phyloP scores from a whole-genome alignment of 1,140 invertebrate genomes.

The Polypedilum pembai region DNA sequence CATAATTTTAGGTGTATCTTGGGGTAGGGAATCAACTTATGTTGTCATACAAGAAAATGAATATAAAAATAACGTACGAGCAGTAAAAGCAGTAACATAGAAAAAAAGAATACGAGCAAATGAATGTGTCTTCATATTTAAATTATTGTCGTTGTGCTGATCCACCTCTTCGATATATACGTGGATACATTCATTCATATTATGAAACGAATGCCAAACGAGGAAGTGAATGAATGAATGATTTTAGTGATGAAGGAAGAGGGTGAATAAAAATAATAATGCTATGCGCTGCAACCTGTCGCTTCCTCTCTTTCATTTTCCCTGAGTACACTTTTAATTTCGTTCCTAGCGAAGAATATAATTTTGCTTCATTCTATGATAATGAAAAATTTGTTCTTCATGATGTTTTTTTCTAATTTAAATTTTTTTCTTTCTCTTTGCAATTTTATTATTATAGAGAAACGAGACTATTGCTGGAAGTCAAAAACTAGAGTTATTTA shows the following conservation, averaged over 20 bases:
- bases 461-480: background rate
- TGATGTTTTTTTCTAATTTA: background rate
- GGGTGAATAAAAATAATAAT: too few relatives aligned
- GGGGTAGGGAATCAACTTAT: background rate
- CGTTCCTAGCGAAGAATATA: background rate
- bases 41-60: slow-evolving; percentile 18
- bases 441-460: background rate
- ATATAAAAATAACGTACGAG: slow-evolving; percentile 1
- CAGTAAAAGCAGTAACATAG: background rate
- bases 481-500: background rate
- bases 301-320: background rate
- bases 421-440: background rate
- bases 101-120: background rate
- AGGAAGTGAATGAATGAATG: background rate
- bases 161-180: background rate
- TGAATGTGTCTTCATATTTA: slow-evolving; percentile 28
- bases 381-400: slow-evolving; percentile 13
- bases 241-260: too few relatives aligned
- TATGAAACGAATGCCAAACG: background rate
- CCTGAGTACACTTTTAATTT: background rate
- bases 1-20: background rate
- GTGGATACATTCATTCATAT: background rate
- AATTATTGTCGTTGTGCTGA: slow-evolving; percentile 16
- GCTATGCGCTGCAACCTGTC: background rate
- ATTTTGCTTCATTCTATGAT: background rate